Evolutionary conservation across 2,888 invertebrate genomes (phyloP), one percentile per base, ranked within the genome.

Genomic region (Antitype chi): DNA sequence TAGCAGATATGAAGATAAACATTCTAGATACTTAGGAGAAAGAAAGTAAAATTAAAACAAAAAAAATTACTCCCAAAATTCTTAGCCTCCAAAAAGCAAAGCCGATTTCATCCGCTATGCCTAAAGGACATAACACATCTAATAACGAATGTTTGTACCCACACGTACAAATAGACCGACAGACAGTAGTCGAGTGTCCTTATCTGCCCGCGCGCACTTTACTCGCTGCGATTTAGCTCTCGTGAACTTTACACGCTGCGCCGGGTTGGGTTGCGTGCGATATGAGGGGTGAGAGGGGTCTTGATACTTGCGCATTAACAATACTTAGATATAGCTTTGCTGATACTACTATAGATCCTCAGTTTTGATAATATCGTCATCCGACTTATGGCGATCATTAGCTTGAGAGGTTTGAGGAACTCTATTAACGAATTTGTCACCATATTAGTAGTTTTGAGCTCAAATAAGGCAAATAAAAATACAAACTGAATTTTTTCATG

Each of bases 161-260:
- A 38, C 68, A 47, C 67, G 69, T 70, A 77, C 80, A 85, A 85
- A 86, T 71, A 87, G 69, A 75, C 76, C 70, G 73, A 80, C 82
- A 84, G 77, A 86, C 86, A 81, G 81, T 82, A 86, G 86, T 88
- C 84, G 74, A 91, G 90, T 82, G 86, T 73, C 76, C 82, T 86
- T 81, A 86, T 85, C 85, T 86, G 86, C 88, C 87, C 83, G 87
- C 81, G 89, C 81, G 88, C 83, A 88, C 88, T 90, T 85, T 83
- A 81, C 76, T 77, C 55, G 75, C 80, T 76, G 77, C 80, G 81
- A 82, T 80, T 82, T 81, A 80, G 74, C 74, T 79, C 82, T 84
- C 83, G 81, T 84, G 89, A 84, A 86, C 84, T 88, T 84, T 86
- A 85, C 82, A 76, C 73, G 82, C 70, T 68, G 68, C 55, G 53